phyloP scores from a whole-genome alignment of 2,888 invertebrate species.

The Caenorhabditis plicata region DNA sequence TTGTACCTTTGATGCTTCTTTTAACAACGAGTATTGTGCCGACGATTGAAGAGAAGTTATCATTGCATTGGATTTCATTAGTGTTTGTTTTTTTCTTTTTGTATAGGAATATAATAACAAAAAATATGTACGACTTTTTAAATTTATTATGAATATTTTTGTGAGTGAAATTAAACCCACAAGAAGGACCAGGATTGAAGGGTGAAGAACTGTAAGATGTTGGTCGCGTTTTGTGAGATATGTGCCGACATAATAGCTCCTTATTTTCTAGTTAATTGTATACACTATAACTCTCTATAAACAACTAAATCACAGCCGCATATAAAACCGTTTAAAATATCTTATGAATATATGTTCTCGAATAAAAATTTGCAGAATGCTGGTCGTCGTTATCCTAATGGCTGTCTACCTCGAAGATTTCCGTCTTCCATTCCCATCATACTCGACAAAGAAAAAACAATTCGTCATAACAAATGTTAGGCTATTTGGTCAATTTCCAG shows the following conservation, averaged over 20 bases:
- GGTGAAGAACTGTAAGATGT: no score
- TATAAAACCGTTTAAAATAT: slow-evolving; percentile 1
- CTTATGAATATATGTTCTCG: background rate
- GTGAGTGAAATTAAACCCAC: no score
- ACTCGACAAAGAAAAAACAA: slow-evolving; percentile 21
- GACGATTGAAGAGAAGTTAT: slow-evolving; percentile 51
- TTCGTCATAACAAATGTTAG: slow-evolving; percentile 27
- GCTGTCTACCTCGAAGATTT: slow-evolving; percentile 53
- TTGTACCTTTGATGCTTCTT: slow-evolving; percentile 57
- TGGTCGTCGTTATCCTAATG: slow-evolving; percentile 45
- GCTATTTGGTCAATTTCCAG: slow-evolving; percentile 59
- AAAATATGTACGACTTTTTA: no score
- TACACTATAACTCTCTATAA: no score
- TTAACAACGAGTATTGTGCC: slow-evolving; percentile 53
- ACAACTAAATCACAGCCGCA: background rate
- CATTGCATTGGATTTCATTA: slow-evolving; percentile 57
- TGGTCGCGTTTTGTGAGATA: no score
- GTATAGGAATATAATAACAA: no score
- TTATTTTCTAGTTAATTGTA: no score
- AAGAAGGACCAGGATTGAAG: no score
- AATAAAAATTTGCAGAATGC: slow-evolving; percentile 41
- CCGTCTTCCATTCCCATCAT: slow-evolving; percentile 47
- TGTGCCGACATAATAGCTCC: no score
- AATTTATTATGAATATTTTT: no score
- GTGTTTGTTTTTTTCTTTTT: no score